Evolutionary conservation across 1,140 invertebrate genomes (phyloP), one percentile per base, ranked within the genome.

Genomic region (Heliconius hewitsoni): DNA sequence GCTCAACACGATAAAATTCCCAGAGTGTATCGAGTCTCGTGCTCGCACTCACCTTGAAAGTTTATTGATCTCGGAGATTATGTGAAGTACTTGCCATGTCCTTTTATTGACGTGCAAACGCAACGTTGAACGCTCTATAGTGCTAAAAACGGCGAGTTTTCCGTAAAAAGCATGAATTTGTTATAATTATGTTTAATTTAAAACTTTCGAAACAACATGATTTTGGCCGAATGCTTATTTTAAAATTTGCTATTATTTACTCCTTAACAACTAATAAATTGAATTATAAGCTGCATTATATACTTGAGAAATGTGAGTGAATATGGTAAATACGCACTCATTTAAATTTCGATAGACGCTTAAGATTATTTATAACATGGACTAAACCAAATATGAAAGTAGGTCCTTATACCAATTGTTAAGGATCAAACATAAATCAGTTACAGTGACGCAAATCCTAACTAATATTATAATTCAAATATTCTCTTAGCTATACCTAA

Each of bases 1-100:
- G 39, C 30, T 76, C 16, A 52, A 71, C 55, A 50, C 23, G 42
- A 77, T 71, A 55, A 77, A 77, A 77, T 42, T 52, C 42, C 16
- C 42, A 71, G 18, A 8, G 74, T 80, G 52, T 76, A 80, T 39
- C 52, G 30, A 76, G 70, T 71, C 27, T 77, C n/a, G 70, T 80
- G 73, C 78, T 75, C 78, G 74, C 30, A 75, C 39, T 81, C 80
- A 81, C 82, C 82, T 83, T 83, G 82, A 81, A 71, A 81, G 82
- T 83, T 81, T 78, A 79, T 83, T 83, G 79, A 83, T 83, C 82
- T 76, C 79, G 18, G 52, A 71, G 39, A 78, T 81, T 76, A 81
- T 78, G 76, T 81, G 75, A 74, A 81, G 79, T 82, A 79, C 74
- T 71, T 82, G 76, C 79, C 79, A 55, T 82, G 78, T 82, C 79